Base-by-base conservation (phyloP, 2,888 invertebrate species). In the Agapostemon virescens region DNA sequence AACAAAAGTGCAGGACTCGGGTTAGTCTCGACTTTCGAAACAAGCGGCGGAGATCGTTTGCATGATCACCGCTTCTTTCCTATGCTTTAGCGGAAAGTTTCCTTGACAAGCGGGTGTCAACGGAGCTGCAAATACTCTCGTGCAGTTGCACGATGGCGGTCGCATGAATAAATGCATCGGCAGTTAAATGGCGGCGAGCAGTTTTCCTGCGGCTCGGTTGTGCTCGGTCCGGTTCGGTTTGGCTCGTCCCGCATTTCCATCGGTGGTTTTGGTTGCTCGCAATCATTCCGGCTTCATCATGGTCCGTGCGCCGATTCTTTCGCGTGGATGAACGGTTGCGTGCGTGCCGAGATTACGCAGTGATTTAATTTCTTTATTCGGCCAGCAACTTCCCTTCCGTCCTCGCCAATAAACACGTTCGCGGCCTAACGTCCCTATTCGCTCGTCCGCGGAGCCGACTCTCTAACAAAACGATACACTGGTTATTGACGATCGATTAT, bases 351-450 rank as follows among this genome's bases (percentile, higher is more conserved):
- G 73, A 78, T 81, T 76, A 74, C 66, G 74, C 69, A 13, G 67
- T 76, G 83, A 83, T 83, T 83, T 78, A 81, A 83, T 83, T 81
- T 83, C 83, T 83, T 81, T 78, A 76, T 81, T 76, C 61, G 33
- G 0, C 33, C 79, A 9, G 70, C 58, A 58, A 33, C 69, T 70
- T 73, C 52, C 64, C 76, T 7, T 52, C 38, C 58, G 66, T 66
- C 66, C 64, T n/a, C 36, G 23, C 36, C 68, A 36, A 72, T 64
- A 64, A 79, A 75, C 52, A 66, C 61, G 63, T 45, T 42, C 40
- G 52, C 15, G 30, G 5, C 30, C 15, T 52, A 40, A 58, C 70
- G 38, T 58, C 30, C 49, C 38, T 45, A 40, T 75, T 52, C 61
- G 23, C 15, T 38, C 64, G 17, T 40, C 15, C 15, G 15, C 17